Evolutionary conservation across 2,888 invertebrate species (phyloP).

Genomic region (Trissoscelio sp.): DNA sequence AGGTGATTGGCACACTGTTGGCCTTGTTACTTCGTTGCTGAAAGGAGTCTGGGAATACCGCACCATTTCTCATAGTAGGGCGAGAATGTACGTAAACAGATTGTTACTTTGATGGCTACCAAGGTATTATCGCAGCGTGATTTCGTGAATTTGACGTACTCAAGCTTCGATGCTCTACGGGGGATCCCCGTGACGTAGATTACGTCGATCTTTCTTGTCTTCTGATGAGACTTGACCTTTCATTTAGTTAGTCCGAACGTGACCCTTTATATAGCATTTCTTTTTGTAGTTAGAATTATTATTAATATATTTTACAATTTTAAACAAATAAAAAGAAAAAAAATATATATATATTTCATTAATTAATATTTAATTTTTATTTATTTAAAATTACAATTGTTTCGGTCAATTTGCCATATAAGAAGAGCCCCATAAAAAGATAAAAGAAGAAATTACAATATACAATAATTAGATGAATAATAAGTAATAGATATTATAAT

Average conservation of each 20-base stretch:
- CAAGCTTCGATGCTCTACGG: conserved; percentile 4
- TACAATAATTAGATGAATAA: no score
- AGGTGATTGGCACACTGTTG: conserved; percentile 12
- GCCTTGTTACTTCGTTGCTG: conserved; percentile 8
- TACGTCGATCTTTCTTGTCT: conserved; percentile 6
- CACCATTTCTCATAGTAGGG: background rate
- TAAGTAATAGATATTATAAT: no score
- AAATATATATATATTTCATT: no score
- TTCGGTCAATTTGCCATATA: no score
- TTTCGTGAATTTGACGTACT: conserved; percentile 17
- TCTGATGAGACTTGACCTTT: conserved; percentile 7
- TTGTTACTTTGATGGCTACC: conserved; percentile 4
- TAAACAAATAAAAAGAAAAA: no score
- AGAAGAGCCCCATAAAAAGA: no score
- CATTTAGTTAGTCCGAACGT: conserved; percentile 6
- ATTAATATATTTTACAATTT: no score
- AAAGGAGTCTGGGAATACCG: background rate
- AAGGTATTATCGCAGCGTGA: conserved; percentile 24
- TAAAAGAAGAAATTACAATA: no score
- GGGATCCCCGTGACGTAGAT: conserved; percentile 22
- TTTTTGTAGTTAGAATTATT: no score
- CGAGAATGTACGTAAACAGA: conserved; percentile 5
- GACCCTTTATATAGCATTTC: conserved; percentile 13
- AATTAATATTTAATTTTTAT: no score
- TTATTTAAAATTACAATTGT: no score